These are phyloP conservation scores for Montipora foliosa DNA, from an alignment of 64 coral and sea anemone species.

Conservation along the genomic window DNA sequence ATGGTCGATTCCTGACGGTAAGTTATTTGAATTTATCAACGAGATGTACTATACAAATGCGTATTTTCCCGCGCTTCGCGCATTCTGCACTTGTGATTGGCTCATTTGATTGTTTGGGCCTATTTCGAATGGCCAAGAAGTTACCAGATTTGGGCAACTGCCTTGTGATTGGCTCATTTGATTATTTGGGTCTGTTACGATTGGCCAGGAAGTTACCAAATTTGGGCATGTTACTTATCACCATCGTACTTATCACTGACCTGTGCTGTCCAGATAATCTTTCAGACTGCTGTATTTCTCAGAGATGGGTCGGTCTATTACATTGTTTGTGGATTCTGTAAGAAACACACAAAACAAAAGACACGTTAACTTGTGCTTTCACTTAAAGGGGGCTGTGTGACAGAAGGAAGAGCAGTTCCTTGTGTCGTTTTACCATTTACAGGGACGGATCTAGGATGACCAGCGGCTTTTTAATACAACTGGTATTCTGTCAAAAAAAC, in stretches of 20 bases:
- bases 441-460: too few relatives aligned
- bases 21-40: background rate
- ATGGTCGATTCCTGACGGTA: constrained; percentile 66
- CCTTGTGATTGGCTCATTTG: too few relatives aligned
- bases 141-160: background rate
- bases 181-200: too few relatives aligned
- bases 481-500: too few relatives aligned
- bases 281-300: constrained; percentile 82
- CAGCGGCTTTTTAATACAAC: too few relatives aligned
- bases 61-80: background rate
- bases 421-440: too few relatives aligned
- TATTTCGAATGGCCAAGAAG: background rate
- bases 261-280: constrained; percentile 81
- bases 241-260: constrained; percentile 9
- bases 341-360: background rate
- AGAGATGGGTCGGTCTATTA: constrained; percentile 59
- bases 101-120: background rate
- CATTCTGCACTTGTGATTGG: background rate
- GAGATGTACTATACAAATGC: background rate
- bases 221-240: background rate
- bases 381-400: too few relatives aligned
- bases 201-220: too few relatives aligned
- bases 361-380: background rate
- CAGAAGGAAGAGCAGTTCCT: too few relatives aligned
- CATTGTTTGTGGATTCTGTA: constrained; percentile 63